Base-by-base conservation (phyloP, 23 tunicate genomes). In the Styela clava region DNA sequence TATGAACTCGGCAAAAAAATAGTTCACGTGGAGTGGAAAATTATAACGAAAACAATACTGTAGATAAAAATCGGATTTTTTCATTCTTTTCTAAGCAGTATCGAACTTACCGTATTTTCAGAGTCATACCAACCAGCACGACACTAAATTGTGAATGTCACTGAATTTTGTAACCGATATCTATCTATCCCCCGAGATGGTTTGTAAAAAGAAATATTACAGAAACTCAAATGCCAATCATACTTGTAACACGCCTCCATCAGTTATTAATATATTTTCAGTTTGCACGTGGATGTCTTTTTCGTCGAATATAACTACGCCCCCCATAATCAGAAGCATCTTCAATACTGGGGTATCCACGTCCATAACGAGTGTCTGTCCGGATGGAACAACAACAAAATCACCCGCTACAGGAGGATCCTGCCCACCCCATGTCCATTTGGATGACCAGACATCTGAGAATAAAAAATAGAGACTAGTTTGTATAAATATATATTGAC, bases 291-390 rank as follows among this genome's bases (percentile, higher is more conserved):
- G 36, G 31, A 95, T 84, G 35, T 83, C 91, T 30, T 68, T 33
- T 3, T 89, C 86, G 68, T 83, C 92, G 70, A 91, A 95, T 21
- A 95, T 83, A 1, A 95, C 78, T 28, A 78, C 79, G 2, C 99
- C 99, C 64, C 99, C 99, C 20, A 90, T 69, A 35, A 95, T 86
- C 28, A 95, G 89, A 30, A 95, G 71, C 95, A 95, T 86, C 62
- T 77, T 80, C 63, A 95, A 34, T 5, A 95, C 86, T 12, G 96
- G 88, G 2, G 99, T 95, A 84, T 84, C 83, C 25, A 85, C 84
- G 74, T 95, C 99, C 30, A 95, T 80, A 70, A 95, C 32, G 26
- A 95, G 64, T 2, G 99, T 90, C 63, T 95, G 92, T 2, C 92
- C 92, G 20, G 16, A 25, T 34, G 81, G 88, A 20, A 88, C 69